Base-by-base conservation (phyloP, 2,888 invertebrate genomes). In the Sphaeridia pumilis region DNA sequence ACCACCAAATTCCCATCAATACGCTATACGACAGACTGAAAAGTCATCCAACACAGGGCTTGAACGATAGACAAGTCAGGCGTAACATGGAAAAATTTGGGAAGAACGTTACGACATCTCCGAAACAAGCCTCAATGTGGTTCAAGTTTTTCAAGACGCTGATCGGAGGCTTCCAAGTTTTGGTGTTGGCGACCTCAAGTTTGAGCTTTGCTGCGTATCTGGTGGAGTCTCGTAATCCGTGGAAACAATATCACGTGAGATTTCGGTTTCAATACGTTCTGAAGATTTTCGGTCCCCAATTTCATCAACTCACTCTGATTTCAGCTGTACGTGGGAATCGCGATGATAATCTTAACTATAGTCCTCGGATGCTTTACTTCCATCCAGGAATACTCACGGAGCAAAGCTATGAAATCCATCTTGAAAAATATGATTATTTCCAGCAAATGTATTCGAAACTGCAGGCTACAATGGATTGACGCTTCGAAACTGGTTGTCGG, bases 391-490 rank as follows among this genome's bases (percentile, higher is more conserved):
- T 61, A 56, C 36, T 57, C 57, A 1, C 56, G 58, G 31, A 74
- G 75, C 38, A 69, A 69, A 58, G 76, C 77, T 65, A 76, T 77
- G 76, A 76, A 77, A 60, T 74, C 74, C 42, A 77, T 77, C 67
- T 74, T 74, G 63, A 73, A 75, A 66, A 71, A 77, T 71, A 73
- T 75, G 20, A 74, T 74, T 2, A 73, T 73, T 67, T 61, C 49
- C 46, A 61, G 61, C 3, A 60, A 56, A 34, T 67, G 67, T 20
- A 63, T 56, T 17, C 49, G 58, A 21, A 56, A 58, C 14, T 58
- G 59, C 7, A 12, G 52, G 21, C 4, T 51, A 10, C 25, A 51
- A 20, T 21, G 45, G 7, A 24, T 55, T 4, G 52, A 55, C 51
- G 55, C 55, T 12, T 24, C 22, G 2, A 44, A 52, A 21, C 24